Conservation (phyloP, 2,113 vertebrate species). For the Dermatemys mawii region DNA sequence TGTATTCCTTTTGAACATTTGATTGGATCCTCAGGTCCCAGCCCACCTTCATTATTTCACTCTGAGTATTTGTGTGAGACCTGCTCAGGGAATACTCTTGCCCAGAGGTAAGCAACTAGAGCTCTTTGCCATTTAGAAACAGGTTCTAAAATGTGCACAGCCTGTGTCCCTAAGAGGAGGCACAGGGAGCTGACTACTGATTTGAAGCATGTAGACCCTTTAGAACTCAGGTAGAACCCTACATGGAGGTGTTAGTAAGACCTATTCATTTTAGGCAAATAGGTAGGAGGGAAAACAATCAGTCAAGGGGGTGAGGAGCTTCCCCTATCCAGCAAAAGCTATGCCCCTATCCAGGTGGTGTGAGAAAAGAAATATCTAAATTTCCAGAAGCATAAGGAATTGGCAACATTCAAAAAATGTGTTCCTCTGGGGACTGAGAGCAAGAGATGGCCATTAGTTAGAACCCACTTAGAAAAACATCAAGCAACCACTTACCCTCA, state of each 20-base stretch:
- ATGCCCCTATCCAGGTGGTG: neutral
- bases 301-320: neutral
- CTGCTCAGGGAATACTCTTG: neutral
- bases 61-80: neutral
- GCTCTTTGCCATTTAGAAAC: neutral
- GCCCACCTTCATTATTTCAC: too few relatives aligned
- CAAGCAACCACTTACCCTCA: neutral
- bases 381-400: fast-evolving
- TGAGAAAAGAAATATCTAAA: neutral
- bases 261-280: neutral
- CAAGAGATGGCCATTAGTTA: neutral
- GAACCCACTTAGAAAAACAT: neutral
- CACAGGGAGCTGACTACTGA: too few relatives aligned
- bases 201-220: neutral
- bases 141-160: neutral
- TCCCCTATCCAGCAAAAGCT: neutral
- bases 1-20: neutral
- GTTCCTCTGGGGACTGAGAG: neutral
- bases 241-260: neutral
- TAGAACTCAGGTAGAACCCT: neutral
- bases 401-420: neutral
- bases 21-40: neutral
- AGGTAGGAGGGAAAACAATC: neutral
- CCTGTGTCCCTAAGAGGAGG: neutral
- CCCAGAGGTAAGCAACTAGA: neutral